Evolutionary conservation across 2,888 invertebrate genomes (phyloP).

Genomic region (Eremobia ochroleuca): DNA sequence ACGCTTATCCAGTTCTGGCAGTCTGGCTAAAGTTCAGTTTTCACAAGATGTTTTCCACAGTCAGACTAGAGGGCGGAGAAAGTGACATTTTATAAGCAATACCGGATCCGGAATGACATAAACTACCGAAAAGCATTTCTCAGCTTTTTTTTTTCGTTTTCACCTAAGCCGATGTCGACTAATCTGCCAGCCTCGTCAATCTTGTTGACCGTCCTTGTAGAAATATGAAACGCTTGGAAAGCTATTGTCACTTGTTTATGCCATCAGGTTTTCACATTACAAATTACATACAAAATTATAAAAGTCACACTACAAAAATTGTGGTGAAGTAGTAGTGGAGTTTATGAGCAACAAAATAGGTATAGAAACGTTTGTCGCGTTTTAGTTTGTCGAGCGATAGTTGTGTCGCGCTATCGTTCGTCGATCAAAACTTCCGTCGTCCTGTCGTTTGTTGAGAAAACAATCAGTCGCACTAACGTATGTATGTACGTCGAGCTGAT

Average conservation of each 20-base stretch:
- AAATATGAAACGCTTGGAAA: neutral
- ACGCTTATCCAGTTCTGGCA: neutral
- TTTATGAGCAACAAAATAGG: no score
- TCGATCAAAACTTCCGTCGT: neutral
- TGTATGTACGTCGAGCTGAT: neutral
- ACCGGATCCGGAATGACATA: no score
- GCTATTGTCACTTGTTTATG: neutral
- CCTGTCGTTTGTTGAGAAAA: neutral
- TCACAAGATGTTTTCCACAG: neutral
- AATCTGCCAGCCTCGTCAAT: neutral
- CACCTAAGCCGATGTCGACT: no score
- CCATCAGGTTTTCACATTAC: neutral
- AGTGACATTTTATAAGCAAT: neutral
- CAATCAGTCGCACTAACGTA: neutral
- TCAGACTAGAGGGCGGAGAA: neutral
- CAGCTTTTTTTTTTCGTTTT: neutral
- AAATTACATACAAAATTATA: neutral
- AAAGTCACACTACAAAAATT: neutral
- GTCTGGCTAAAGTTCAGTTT: neutral
- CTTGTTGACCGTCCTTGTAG: neutral
- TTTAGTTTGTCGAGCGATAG: no score
- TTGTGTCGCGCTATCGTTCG: neutral
- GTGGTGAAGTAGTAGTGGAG: neutral
- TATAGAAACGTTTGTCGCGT: no score
- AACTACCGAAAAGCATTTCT: neutral